Evolutionary conservation across 2,113 vertebrate species (phyloP).

Genomic region (Bostrychus sinensis): DNA sequence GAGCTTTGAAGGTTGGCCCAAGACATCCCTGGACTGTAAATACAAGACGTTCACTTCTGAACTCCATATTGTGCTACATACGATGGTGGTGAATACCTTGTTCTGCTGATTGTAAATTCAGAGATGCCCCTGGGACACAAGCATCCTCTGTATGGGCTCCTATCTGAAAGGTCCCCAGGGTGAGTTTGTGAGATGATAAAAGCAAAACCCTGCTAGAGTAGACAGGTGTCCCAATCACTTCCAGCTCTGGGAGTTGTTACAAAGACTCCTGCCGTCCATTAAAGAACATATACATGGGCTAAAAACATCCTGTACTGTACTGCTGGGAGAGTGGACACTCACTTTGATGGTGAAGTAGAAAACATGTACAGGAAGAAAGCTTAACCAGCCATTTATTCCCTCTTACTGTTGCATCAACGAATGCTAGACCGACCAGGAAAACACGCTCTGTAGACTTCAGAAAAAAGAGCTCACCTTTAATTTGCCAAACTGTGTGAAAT

Average conservation of each 20-base stretch:
- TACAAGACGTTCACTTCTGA: conserved; percentile 53
- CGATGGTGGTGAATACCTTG: conserved; percentile 39
- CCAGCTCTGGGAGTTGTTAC: conserved; percentile 47
- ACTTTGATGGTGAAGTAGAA: conserved; percentile 30
- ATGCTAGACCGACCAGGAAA: not conserved
- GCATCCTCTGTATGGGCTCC: conserved; percentile 48
- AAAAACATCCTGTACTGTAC: conserved; percentile 39
- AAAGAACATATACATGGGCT: conserved; percentile 42
- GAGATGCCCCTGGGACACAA: conserved; percentile 41
- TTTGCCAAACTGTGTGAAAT: conserved; percentile 10
- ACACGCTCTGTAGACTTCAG: not conserved
- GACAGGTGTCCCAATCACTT: conserved; percentile 63
- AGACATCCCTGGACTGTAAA: conserved; percentile 51
- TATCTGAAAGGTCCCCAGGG: conserved; percentile 48
- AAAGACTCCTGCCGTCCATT: conserved; percentile 33
- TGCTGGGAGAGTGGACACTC: conserved; percentile 13
- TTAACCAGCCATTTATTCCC: conserved; percentile 16
- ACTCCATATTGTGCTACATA: conserved; percentile 52
- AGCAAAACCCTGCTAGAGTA: conserved; percentile 47
- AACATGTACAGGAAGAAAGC: not conserved
- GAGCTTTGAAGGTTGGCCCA: conserved; percentile 25
- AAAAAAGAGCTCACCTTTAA: conserved; percentile 7
- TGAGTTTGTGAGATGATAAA: conserved; percentile 56
- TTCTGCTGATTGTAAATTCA: conserved; percentile 67
- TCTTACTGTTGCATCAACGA: not conserved